Evolutionary conservation across 2,113 vertebrate species (phyloP).

Genomic region (Hassar affinis): DNA sequence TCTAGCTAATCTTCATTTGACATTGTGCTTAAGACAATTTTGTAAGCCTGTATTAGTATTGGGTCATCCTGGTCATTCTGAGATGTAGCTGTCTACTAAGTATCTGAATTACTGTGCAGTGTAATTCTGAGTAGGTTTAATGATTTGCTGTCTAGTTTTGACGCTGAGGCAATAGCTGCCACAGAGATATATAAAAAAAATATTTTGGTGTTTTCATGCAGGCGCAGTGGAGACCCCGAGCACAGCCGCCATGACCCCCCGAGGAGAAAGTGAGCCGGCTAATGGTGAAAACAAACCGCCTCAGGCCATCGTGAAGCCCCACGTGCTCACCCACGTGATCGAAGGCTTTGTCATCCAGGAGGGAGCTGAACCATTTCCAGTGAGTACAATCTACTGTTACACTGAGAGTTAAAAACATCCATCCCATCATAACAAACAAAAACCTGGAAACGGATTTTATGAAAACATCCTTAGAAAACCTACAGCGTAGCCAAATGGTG

Average conservation of each 20-base stretch:
- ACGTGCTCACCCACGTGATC: constrained; percentile 97
- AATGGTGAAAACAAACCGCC: constrained; percentile 94
- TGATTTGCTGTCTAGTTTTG: neutral
- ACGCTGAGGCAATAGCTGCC: neutral
- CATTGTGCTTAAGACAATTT: neutral
- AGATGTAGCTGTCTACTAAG: neutral
- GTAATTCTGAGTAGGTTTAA: neutral
- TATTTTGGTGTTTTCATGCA: constrained; percentile 11
- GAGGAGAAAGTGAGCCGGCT: constrained; percentile 82
- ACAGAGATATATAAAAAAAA: neutral
- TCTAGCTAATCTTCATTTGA: neutral
- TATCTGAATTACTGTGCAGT: neutral
- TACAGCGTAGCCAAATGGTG: neutral
- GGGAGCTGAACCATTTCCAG: constrained; percentile 93
- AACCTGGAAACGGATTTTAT: neutral
- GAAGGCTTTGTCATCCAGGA: constrained; percentile 99
- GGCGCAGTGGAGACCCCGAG: constrained; percentile 71
- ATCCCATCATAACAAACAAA: neutral
- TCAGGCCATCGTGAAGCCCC: constrained; percentile 95
- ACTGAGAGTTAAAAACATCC: neutral
- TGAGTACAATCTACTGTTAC: constrained; percentile 63
- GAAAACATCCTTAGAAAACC: neutral
- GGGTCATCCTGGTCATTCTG: neutral
- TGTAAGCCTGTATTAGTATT: neutral
- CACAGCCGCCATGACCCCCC: constrained; percentile 85